phyloP scores from a whole-genome alignment of 2,113 vertebrate genomes.

The Empidonax traillii region DNA sequence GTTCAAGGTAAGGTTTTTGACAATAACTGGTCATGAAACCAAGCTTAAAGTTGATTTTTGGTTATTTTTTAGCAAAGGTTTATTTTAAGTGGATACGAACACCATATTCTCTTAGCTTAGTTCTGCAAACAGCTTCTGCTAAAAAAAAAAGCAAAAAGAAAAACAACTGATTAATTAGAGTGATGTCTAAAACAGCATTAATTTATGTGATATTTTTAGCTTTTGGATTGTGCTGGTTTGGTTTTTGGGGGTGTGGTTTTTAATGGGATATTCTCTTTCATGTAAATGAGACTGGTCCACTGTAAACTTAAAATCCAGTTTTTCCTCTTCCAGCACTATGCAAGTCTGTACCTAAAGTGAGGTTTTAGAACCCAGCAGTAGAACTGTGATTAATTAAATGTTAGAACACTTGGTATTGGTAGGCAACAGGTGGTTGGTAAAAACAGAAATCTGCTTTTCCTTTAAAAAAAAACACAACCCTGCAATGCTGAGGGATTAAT shows the following conservation, averaged over 20 bases:
- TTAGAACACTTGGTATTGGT: not conserved
- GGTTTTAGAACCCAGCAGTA: not conserved
- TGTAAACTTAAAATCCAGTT: not conserved
- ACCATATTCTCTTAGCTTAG: not conserved
- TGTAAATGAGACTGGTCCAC: not conserved
- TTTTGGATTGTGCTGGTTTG: not conserved
- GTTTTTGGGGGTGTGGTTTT: not conserved
- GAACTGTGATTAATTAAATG: not conserved
- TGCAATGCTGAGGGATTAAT: not conserved
- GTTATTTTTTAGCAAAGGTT: not conserved
- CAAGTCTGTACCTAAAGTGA: not conserved
- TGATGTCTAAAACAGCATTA: not conserved
- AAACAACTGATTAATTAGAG: not conserved
- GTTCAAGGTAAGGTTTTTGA: conserved; percentile 76
- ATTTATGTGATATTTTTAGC: not conserved
- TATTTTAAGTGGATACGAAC: not conserved
- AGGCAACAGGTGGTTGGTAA: not conserved
- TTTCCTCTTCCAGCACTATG: not conserved
- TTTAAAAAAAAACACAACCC: not conserved
- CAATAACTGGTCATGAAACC: not conserved
- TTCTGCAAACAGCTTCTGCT: not conserved
- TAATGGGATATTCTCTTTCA: not conserved
- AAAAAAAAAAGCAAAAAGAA: not conserved
- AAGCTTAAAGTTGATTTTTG: not conserved
- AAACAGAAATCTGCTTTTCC: not conserved